phyloP scores from a whole-genome alignment of 2,113 vertebrate species.

The Anas platyrhynchos region DNA sequence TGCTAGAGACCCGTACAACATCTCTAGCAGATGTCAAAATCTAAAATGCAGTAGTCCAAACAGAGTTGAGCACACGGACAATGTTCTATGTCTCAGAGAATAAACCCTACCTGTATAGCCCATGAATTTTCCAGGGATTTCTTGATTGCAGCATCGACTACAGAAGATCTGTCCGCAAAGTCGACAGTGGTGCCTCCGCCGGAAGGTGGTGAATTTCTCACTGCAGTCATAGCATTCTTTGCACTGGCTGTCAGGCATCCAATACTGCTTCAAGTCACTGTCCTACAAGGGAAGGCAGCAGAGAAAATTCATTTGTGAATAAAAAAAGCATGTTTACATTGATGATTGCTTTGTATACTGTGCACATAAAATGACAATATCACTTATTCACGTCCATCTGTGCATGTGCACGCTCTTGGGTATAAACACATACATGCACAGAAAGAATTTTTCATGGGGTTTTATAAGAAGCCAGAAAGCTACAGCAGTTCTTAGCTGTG shows the following conservation, averaged over 20 bases:
- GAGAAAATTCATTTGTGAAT: neutral
- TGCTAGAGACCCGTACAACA: neutral
- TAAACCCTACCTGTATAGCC: slow-evolving; percentile 90
- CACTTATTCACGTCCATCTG: accelerated
- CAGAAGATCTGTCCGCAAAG: slow-evolving; percentile 99
- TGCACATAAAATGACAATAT: neutral
- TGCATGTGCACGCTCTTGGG: accelerated
- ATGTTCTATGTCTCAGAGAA: neutral
- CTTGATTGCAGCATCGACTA: slow-evolving; percentile 98
- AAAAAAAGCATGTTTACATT: neutral
- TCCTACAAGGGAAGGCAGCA: slow-evolving; percentile 77
- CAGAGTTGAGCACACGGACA: neutral
- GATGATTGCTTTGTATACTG: neutral
- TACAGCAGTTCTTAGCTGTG: neutral
- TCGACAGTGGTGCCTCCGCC: slow-evolving; percentile 94
- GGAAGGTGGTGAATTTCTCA: slow-evolving; percentile 98
- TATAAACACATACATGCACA: neutral
- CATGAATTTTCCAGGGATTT: slow-evolving; percentile 99
- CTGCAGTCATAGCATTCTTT: slow-evolving; percentile 99
- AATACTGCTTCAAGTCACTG: slow-evolving; percentile 98
- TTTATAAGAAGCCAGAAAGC: neutral
- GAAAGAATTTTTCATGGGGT: neutral
- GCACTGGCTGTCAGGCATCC: slow-evolving; percentile 99
- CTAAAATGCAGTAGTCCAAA: neutral
- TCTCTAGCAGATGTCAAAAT: neutral